Evolutionary conservation across 2,113 vertebrate genomes (phyloP), one percentile per base, ranked within the genome.

Genomic region (Clarias gariepinus): DNA sequence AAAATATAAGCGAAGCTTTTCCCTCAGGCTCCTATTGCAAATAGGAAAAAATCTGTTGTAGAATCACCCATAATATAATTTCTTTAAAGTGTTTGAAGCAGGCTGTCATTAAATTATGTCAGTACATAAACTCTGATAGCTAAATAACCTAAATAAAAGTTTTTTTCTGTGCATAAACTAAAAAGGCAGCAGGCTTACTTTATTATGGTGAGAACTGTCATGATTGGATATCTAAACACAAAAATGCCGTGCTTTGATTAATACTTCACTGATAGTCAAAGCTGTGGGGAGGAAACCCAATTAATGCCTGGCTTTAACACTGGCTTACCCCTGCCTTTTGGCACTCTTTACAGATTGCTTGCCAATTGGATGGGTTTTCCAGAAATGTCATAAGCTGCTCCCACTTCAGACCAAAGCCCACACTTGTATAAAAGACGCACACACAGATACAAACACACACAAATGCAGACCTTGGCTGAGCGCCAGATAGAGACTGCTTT

Each of bases 311-410:
- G 12, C 47, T 81, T 61, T 61, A 73, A 74, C 66, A 85, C 82
- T 47, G 69, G 61, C 88, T 88, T 69, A 85, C 85, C 83, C 66
- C 87, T 78, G 85, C 76, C 63, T 84, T 74, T 79, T 89, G 87
- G 83, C 87, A 88, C 57, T 78, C 79, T 53, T 88, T 30, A 64
- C 33, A 28, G 30, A 87, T 88, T 74, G 36, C 66, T 82, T 21
- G 84, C 71, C 78, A 61, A 57, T 83, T 89, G 79, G 79, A 83
- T 76, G 82, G 55, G 80, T 36, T 87, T 78, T 88, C 77, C 61
- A 86, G 60, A 85, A 88, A 88, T 66, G 63, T 87, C 76, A 79
- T 85, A 60, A 82, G 47, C 33, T 84, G 83, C 36, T 86, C 55
- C 80, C 79, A 89, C 71, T 88, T 78, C 63, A 87, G 81, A 53